A percentile compares a stretch with the other conserved stretches of the same genome.
These are phyloP conservation scores for Trissolcus brochymenae DNA, from an alignment of 2,888 invertebrate species.

Conservation along the genomic window DNA sequence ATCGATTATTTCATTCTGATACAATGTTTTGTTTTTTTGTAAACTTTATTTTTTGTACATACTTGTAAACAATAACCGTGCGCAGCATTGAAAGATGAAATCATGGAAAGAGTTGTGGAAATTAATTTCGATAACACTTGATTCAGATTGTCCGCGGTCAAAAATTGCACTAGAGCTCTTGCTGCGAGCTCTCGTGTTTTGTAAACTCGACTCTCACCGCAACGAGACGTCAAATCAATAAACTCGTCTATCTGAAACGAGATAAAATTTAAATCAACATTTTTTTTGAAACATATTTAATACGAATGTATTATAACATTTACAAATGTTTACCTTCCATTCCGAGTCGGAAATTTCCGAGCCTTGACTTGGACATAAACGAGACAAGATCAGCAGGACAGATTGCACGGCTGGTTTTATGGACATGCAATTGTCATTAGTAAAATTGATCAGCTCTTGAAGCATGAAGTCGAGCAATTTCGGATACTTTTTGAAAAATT, in stretches of 20 bases:
- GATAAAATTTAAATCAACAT: background rate
- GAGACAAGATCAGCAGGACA: conserved; percentile 85
- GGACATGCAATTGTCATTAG: conserved; percentile 71
- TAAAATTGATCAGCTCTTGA: conserved; percentile 74
- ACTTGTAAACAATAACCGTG: conserved; percentile 85
- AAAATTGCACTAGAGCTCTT: conserved; percentile 81
- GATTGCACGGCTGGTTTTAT: conserved; percentile 85
- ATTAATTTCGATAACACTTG: conserved; percentile 71
- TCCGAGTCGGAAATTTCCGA: conserved; percentile 82
- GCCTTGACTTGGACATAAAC: conserved; percentile 85
- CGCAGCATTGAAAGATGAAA: conserved; percentile 78
- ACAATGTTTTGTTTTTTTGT: background rate
- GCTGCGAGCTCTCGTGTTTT: conserved; percentile 86
- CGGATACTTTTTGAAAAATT: conserved; percentile 88
- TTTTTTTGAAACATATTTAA: too few species aligned
- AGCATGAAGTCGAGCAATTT: conserved; percentile 80
- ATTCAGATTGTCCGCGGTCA: conserved; percentile 74
- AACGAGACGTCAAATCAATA: conserved; percentile 81
- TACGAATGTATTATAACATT: too few species aligned
- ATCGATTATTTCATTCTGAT: too few species aligned
- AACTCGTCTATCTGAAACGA: conserved; percentile 81
- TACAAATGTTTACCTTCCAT: conserved; percentile 78
- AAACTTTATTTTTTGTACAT: conserved; percentile 35
- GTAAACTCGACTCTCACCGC: conserved; percentile 82
- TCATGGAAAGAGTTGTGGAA: conserved; percentile 62